Percentiles rank a stretch among this genome's conserved stretches.
Evolutionary conservation across 1,140 invertebrate genomes (phyloP).

Genomic region (Adelges cooleyi): DNA sequence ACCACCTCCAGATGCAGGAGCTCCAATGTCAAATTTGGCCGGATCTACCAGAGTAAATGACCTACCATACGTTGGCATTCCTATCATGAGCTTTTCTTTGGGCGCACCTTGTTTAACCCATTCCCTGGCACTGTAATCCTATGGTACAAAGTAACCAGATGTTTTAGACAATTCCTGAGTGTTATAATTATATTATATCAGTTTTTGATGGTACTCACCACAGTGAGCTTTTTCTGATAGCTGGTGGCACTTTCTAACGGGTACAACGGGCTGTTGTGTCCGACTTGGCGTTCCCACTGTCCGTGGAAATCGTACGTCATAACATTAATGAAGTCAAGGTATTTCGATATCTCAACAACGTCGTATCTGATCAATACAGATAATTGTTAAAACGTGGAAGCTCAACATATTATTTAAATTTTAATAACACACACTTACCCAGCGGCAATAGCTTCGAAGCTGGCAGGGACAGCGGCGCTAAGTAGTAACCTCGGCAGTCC

Average conservation of each 20-base stretch:
- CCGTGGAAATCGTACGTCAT: conserved; percentile 95
- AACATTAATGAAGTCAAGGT: conserved; percentile 84
- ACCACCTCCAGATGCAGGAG: conserved; percentile 76
- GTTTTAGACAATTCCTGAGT: neutral
- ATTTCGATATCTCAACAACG: conserved; percentile 86
- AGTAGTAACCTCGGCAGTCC: conserved; percentile 69
- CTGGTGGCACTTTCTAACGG: conserved; percentile 77
- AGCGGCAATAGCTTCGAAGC: conserved; percentile 81
- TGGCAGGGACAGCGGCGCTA: conserved; percentile 81
- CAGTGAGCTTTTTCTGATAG: conserved; percentile 81
- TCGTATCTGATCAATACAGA: conserved; percentile 51
- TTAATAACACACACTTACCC: conserved; percentile 44
- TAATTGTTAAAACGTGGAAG: no score
- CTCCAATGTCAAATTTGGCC: conserved; percentile 82
- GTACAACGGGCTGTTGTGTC: conserved; percentile 82
- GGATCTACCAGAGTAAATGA: conserved; percentile 86
- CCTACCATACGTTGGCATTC: conserved; percentile 88
- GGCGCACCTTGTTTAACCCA: conserved; percentile 91
- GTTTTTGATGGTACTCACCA: conserved; percentile 50
- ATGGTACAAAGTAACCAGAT: conserved; percentile 22
- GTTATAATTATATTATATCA: neutral
- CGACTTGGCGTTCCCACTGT: conserved; percentile 82
- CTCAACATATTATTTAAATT: neutral
- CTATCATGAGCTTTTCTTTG: conserved; percentile 88
- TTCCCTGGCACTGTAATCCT: conserved; percentile 82